Evolutionary conservation across 2,797 vertebrate species (phyloP).

Genomic region (Uromys caudimaculatus): DNA sequence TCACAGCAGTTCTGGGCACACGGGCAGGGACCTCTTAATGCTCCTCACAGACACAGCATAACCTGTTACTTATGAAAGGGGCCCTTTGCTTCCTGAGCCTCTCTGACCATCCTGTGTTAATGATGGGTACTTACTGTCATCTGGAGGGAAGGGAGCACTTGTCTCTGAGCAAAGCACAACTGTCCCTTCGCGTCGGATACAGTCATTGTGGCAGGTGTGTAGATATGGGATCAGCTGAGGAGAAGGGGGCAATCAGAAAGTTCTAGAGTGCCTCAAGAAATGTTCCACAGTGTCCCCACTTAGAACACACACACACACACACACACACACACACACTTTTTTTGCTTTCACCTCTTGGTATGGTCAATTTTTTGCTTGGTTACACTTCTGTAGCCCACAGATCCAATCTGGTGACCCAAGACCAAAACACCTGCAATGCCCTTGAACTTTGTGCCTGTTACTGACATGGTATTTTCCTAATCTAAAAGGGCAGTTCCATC

Average conservation of each 20-base stretch:
- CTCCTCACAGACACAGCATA: neutral
- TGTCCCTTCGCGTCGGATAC: constrained; percentile 44
- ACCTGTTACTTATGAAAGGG: neutral
- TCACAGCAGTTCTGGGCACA: neutral
- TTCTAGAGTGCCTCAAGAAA: neutral
- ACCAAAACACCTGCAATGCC: neutral
- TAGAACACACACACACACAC: neutral
- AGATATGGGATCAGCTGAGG: constrained; percentile 80
- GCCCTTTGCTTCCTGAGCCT: neutral
- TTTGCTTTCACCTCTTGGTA: neutral
- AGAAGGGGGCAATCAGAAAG: constrained; percentile 10
- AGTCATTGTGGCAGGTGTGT: constrained; percentile 66
- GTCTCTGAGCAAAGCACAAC: constrained; percentile 65
- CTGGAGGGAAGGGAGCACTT: neutral
- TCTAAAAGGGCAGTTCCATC: neutral
- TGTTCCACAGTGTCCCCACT: neutral
- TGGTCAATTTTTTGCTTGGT: neutral
- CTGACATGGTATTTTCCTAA: neutral
- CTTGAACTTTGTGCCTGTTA: neutral
- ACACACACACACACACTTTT: too few species aligned
- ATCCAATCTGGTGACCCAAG: neutral
- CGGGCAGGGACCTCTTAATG: neutral
- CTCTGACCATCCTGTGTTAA: neutral
- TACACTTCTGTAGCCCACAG: neutral
- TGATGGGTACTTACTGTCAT: constrained; percentile 45